Conservation (phyloP, 2,113 vertebrate species). For the Dolichallabes microphthalmus region DNA sequence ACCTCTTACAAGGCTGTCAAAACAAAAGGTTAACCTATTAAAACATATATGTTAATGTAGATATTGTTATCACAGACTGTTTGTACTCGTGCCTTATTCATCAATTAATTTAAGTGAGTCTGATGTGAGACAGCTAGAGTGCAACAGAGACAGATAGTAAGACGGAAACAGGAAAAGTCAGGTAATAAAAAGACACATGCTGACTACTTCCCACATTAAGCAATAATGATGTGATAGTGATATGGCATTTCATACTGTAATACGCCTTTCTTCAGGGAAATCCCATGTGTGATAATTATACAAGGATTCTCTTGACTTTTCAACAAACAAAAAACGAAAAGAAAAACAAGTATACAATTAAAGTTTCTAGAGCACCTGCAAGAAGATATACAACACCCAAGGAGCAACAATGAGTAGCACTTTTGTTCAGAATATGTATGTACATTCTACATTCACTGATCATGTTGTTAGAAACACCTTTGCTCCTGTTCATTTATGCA, state of each 20-base stretch:
- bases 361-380: not conserved
- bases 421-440: not conserved
- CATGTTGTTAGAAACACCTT: not conserved
- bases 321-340: not conserved
- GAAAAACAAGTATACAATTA: not conserved
- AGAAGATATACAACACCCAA: not conserved
- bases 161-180: not conserved
- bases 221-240: slow-evolving; percentile 36
- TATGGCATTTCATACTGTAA: slow-evolving; percentile 1
- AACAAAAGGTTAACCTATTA: not conserved
- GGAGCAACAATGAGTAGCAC: not conserved
- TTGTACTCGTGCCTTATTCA: not conserved
- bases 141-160: not conserved
- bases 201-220: not conserved
- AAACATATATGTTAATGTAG: not conserved
- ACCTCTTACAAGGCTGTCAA: not conserved
- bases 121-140: not conserved
- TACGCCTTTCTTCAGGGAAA: slow-evolving; percentile 19
- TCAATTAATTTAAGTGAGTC: not conserved
- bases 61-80: not conserved
- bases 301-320: not conserved
- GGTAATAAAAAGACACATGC: not conserved
- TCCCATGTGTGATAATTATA: slow-evolving; percentile 18
- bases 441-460: not conserved
- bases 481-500: not conserved